phyloP scores from a whole-genome alignment of 2,888 invertebrate genomes.

The Papilio gigon region DNA sequence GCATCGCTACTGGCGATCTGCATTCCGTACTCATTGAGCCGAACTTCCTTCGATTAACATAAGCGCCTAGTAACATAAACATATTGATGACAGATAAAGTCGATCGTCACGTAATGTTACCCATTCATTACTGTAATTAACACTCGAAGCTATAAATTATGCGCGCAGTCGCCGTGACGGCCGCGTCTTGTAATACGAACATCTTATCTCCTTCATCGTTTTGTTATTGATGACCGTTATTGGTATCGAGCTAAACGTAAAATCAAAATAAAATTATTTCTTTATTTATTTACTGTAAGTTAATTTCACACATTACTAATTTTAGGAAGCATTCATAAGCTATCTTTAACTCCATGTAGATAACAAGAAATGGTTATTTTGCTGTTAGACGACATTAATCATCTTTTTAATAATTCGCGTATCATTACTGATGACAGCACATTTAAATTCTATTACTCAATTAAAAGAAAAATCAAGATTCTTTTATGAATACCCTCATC shows the following conservation, averaged over 20 bases:
- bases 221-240: conserved; percentile 45
- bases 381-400: too few species aligned
- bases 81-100: conserved; percentile 65
- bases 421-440: too few species aligned
- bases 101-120: conserved; percentile 62
- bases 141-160: conserved; percentile 73
- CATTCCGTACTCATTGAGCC: conserved; percentile 63
- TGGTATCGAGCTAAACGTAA: conserved; percentile 38
- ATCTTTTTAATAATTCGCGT: background rate
- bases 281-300: background rate
- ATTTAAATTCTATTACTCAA: background rate
- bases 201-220: conserved; percentile 46
- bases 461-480: background rate
- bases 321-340: background rate
- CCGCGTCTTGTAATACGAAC: conserved; percentile 57
- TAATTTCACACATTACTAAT: background rate
- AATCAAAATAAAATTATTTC: background rate
- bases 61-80: conserved; percentile 71
- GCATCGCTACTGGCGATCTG: conserved; percentile 43
- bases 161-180: conserved; percentile 59
- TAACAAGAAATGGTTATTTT: background rate
- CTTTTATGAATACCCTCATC: conserved; percentile 43
- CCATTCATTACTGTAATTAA: conserved; percentile 76
- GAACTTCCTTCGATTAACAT: conserved; percentile 74
- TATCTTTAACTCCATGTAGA: background rate